These are phyloP conservation scores for Zoanthus sansibaricus DNA, from an alignment of 92 coral and sea anemone genomes.

Conservation along the genomic window DNA sequence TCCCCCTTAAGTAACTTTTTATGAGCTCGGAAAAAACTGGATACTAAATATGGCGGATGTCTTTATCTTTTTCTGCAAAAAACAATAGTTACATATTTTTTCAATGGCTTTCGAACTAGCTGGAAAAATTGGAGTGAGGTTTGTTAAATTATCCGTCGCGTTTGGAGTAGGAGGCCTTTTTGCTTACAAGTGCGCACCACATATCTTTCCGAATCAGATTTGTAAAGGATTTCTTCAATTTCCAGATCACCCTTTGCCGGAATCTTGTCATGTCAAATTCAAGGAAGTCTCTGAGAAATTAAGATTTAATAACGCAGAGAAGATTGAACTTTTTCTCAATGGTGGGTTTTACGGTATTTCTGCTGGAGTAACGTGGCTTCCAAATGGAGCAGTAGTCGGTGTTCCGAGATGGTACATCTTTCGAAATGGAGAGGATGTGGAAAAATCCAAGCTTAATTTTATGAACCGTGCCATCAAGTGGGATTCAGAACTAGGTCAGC, in stretches of 20 bases:
- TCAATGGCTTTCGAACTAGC: constrained; percentile 75
- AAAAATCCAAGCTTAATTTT: constrained; percentile 77
- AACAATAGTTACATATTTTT: neutral
- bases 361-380: constrained; percentile 75
- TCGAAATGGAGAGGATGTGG: constrained; percentile 68
- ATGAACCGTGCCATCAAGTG: constrained; percentile 81
- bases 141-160: constrained; percentile 82
- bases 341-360: constrained; percentile 81
- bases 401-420: constrained; percentile 85
- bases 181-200: constrained; percentile 71
- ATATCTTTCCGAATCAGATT: constrained; percentile 70
- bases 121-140: constrained; percentile 71
- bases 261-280: constrained; percentile 62
- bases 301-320: constrained; percentile 59
- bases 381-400: constrained; percentile 80
- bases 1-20: neutral
- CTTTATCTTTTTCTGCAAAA: neutral
- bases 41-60: neutral
- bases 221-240: constrained; percentile 63
- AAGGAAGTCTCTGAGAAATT: constrained; percentile 75
- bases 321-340: constrained; percentile 72
- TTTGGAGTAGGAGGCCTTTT: constrained; percentile 83
- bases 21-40: constrained; percentile 23
- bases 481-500: constrained; percentile 84
- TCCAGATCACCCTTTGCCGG: constrained; percentile 69